A percentile compares a stretch with the other conserved stretches of the same genome.
These are phyloP conservation scores for Trypoxylus dichotomus DNA, from an alignment of 1,140 invertebrate species.

Conservation along the genomic window DNA sequence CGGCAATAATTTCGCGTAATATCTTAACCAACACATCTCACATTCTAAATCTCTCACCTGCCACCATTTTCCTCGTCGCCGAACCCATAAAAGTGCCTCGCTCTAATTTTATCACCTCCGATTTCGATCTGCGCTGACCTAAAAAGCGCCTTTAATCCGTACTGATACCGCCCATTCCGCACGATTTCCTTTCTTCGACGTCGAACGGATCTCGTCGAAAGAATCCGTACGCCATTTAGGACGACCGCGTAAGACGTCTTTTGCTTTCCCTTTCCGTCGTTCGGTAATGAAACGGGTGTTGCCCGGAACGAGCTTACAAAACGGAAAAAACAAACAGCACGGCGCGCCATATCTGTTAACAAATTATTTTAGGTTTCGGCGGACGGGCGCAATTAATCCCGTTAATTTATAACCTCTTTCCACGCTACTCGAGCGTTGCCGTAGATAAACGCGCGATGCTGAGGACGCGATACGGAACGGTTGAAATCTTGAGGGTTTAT, in stretches of 20 bases:
- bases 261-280: neutral
- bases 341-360: neutral
- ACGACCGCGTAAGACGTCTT: neutral
- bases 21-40: too few relatives aligned
- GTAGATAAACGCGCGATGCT: neutral
- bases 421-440: neutral
- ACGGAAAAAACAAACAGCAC: neutral
- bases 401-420: neutral
- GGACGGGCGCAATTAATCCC: neutral
- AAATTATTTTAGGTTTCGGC: neutral
- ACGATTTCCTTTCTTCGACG: neutral
- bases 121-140: neutral
- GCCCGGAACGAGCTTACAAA: neutral
- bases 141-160: neutral
- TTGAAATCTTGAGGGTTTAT: too few relatives aligned
- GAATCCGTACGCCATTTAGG: neutral
- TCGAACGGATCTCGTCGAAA: neutral
- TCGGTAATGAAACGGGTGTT: neutral
- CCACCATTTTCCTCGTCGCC: too few relatives aligned
- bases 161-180: neutral
- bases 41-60: too few relatives aligned
- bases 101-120: neutral
- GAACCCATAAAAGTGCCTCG: neutral
- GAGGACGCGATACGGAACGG: too few relatives aligned
- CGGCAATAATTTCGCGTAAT: too few relatives aligned